Evolutionary conservation across 92 coral and sea anemone species (phyloP), one percentile per base, ranked within the genome.

Genomic region (Muricea muricata): DNA sequence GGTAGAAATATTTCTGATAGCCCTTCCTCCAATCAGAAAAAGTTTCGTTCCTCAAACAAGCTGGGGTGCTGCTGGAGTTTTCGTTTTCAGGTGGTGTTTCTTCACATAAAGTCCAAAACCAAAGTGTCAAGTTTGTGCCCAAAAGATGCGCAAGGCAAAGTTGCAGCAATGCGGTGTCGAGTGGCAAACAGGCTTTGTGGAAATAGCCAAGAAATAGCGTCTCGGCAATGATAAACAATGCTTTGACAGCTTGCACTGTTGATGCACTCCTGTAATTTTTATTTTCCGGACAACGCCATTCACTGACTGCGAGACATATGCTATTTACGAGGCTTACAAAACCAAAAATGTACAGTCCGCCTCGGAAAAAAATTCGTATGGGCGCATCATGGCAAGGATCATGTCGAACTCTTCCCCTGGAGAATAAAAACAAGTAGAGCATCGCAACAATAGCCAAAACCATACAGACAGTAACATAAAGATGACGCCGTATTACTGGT

Each of bases 71-170:
- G 4, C 15, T 25, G 1, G 33, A 60, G 28, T 3, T 60, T 0
- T 60, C 20, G 15, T 8, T 13, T 4, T 4, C 5, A 6, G 33
- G 1, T 13, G 25, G 25, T n/a, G 68, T 13, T 15, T 60, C 68
- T 60, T 60, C 68, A 35, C 68, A 60, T 25, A 60, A 35, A 3
- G 68, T 60, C 68, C 68, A 60, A 60, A 60, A 60, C 68, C 68
- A 60, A 25, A 60, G 68, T 24, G 68, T 24, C 68, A 60, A 29
- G 68, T 60, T 60, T 0, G 68, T 60, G 33, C 68, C 68, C 34
- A 60, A 29, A 60, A 60, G 7, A 21, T 60, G 68, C 0, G 68
- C 68, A 35, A 60, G 33, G 14, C 15, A 60, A 60, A 60, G 25
- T 35, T 60, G 68, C 68, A 60, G 68, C 25, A 60, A 13, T 15